phyloP scores from a whole-genome alignment of 2,888 invertebrate genomes.

The Sinodicranocentrus sp. region DNA sequence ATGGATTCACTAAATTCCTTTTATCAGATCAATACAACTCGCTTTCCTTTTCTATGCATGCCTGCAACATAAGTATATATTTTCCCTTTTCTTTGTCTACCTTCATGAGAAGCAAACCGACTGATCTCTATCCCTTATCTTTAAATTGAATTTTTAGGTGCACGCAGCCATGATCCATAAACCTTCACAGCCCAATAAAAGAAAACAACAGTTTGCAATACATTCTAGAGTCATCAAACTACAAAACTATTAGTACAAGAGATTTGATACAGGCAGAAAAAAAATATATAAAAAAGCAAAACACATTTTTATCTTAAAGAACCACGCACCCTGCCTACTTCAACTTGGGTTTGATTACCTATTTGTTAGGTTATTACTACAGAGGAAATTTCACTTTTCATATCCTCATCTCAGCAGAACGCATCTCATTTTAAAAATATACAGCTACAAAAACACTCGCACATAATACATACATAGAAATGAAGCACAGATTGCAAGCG shows the following conservation, averaged over 20 bases:
- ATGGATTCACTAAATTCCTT: conserved; percentile 48
- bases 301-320: too few relatives aligned
- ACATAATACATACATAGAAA: too few relatives aligned
- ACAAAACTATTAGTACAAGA: conserved; percentile 30
- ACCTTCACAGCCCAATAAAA: conserved; percentile 63
- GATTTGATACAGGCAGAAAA: neutral
- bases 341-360: too few relatives aligned
- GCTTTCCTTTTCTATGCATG: conserved; percentile 26
- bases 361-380: too few relatives aligned
- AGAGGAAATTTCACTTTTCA: too few relatives aligned
- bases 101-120: neutral
- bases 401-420: too few relatives aligned
- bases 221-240: conserved; percentile 18
- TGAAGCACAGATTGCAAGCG: too few relatives aligned
- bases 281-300: neutral
- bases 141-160: conserved; percentile 68
- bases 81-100: conserved; percentile 27
- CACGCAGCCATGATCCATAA: conserved; percentile 64
- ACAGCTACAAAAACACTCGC: too few relatives aligned
- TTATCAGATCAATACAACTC: conserved; percentile 66
- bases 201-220: conserved; percentile 55
- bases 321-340: too few relatives aligned
- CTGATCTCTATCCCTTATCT: conserved; percentile 62
- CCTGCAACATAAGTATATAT: conserved; percentile 31
- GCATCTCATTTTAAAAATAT: too few relatives aligned